Evolutionary conservation across 2,888 invertebrate genomes (phyloP).

Genomic region (Microctonus brassicae): DNA sequence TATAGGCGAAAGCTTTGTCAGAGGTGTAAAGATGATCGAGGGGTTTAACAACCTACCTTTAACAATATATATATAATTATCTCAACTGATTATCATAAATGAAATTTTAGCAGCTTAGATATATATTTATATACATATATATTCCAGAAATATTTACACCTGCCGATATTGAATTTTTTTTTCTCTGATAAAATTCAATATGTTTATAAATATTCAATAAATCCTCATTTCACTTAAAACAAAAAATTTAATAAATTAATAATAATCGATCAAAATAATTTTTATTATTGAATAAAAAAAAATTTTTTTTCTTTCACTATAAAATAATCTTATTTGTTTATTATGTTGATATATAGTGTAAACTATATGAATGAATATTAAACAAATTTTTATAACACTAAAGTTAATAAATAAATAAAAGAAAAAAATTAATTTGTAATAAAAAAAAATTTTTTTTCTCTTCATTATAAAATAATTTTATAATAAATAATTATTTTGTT

Average conservation of each 20-base stretch:
- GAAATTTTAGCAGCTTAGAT: not conserved
- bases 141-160: not conserved
- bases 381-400: too few relatives aligned
- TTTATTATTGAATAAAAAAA: too few relatives aligned
- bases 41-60: not conserved
- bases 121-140: not conserved
- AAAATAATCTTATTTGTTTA: too few relatives aligned
- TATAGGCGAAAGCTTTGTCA: not conserved
- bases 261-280: not conserved
- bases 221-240: not conserved
- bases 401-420: too few relatives aligned
- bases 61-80: not conserved
- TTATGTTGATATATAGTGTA: too few relatives aligned
- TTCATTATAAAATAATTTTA: too few relatives aligned
- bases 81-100: not conserved
- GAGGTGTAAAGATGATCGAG: not conserved
- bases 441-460: too few relatives aligned
- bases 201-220: not conserved
- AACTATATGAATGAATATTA: too few relatives aligned
- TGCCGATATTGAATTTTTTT: not conserved
- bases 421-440: too few relatives aligned
- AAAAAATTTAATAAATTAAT: too few relatives aligned
- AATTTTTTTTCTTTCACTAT: too few relatives aligned
- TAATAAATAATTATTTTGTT: too few relatives aligned
- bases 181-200: not conserved